phyloP scores from a whole-genome alignment of 2,113 vertebrate genomes.

The Nyctereutes procyonoides region DNA sequence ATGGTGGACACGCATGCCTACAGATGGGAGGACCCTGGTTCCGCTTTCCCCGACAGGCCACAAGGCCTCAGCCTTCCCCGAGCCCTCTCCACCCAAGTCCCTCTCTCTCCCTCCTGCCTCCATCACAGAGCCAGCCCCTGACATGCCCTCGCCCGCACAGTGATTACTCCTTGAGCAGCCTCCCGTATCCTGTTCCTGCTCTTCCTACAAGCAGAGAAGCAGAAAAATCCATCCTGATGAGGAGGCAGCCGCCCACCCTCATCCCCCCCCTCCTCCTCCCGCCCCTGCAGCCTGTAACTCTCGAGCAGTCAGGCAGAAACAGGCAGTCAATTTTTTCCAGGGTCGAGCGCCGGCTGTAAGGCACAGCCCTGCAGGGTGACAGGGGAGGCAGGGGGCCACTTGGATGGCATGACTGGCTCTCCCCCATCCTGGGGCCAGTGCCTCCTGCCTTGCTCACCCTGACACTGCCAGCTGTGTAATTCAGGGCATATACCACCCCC shows the following conservation, averaged over 20 bases:
- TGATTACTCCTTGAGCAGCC: slow-evolving; percentile 53
- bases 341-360: neutral
- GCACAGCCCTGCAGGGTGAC: slow-evolving; percentile 53
- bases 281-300: slow-evolving; percentile 53
- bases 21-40: no score
- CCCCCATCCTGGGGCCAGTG: neutral
- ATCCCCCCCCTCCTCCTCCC: neutral
- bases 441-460: neutral
- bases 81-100: neutral
- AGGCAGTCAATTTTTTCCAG: slow-evolving; percentile 65
- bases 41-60: neutral
- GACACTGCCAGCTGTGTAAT: neutral
- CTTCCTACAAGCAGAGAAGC: slow-evolving; percentile 69
- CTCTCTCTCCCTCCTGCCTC: neutral
- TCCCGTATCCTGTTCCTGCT: slow-evolving; percentile 68
- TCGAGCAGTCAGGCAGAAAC: slow-evolving; percentile 70
- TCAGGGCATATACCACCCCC: neutral
- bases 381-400: neutral
- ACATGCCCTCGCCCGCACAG: slow-evolving; percentile 20
- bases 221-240: slow-evolving; percentile 67
- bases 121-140: slow-evolving; percentile 11
- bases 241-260: neutral
- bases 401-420: rapidly evolving
- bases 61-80: neutral
- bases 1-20: rapidly evolving